Base-by-base conservation (phyloP, 2,888 invertebrate species). In the Lysandra bellargus region DNA sequence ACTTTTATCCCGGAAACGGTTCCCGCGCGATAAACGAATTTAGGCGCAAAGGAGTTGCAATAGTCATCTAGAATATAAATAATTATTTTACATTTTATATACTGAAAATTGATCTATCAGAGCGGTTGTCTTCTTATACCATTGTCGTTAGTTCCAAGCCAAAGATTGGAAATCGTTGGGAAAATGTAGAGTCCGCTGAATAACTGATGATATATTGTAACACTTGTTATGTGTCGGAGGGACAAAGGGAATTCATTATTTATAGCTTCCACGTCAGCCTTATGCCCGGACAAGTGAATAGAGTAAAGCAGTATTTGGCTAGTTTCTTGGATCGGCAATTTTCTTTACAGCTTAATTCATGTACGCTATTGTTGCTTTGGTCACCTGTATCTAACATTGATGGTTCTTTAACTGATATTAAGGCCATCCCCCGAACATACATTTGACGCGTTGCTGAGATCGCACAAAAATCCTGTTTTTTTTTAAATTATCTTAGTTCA, bases 181-280 rank as follows among this genome's bases (percentile, higher is more conserved):
- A 76, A 33, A 76, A 57, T 53, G 76, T 75, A 12, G 49, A 76
- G 37, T 76, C 53, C 49, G 76, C 76, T 76, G 76, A 76, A 76
- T 76, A 76, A 76, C 57, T 76, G 57, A 76, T 57, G 76, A 76
- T 76, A 53, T 69, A 37, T 69, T 76, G 76, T 76, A 76, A 76
- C 76, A 76, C 76, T 76, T 76, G 76, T 57, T 49, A 76, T 53
- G 30, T 53, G 75, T 75, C 53, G 53, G 57, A 57, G n/a, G 76
- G 76, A 76, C 76, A 57, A 76, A 76, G 76, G 76, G 14, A 53
- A 57, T 76, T 76, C 76, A 76, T 76, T 76, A 76, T 76, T 76
- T 76, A 76, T 76, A 76, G 33, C 53, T 76, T 76, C 75, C 49
- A 23, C 53, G 33, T 57, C 76, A 76, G 33, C 30, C 44, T 33